Percentiles rank a stretch among this genome's conserved stretches.
Evolutionary conservation across 2,113 vertebrate species (phyloP).

Genomic region (Cyanoderma ruficeps): DNA sequence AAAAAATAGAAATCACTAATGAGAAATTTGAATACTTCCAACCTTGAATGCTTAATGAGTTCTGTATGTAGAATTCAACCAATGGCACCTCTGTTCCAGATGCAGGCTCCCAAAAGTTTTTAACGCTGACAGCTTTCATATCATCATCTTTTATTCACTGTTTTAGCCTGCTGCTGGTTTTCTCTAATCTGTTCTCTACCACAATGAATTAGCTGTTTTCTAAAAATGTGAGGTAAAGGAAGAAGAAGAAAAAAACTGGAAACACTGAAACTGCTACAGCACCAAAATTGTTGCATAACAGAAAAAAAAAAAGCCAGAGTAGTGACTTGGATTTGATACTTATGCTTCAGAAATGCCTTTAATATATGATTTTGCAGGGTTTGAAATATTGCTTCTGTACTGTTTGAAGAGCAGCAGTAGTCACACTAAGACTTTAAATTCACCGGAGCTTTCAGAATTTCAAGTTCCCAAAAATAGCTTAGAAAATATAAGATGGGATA

Average conservation of each 20-base stretch:
- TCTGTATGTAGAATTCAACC: background rate
- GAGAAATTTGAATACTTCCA: background rate
- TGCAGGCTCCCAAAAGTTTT: background rate
- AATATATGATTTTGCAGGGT: background rate
- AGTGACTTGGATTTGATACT: background rate
- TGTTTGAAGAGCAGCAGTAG: background rate
- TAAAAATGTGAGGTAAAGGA: background rate
- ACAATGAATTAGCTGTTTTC: background rate
- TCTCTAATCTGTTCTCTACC: background rate
- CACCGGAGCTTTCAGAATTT: background rate
- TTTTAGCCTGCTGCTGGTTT: background rate
- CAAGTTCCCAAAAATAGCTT: background rate
- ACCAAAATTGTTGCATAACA: background rate
- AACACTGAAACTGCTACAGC: background rate
- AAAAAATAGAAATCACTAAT: background rate
- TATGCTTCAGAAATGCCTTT: background rate
- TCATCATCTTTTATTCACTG: background rate
- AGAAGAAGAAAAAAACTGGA: background rate
- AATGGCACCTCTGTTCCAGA: background rate
- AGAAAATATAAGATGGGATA: background rate
- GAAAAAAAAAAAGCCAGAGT: background rate
- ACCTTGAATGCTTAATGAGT: fast-evolving
- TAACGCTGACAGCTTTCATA: background rate
- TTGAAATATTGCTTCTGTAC: background rate
- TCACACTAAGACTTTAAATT: background rate